phyloP scores from a whole-genome alignment of 92 coral and sea anemone genomes.

The Chrysogorgia sp. region DNA sequence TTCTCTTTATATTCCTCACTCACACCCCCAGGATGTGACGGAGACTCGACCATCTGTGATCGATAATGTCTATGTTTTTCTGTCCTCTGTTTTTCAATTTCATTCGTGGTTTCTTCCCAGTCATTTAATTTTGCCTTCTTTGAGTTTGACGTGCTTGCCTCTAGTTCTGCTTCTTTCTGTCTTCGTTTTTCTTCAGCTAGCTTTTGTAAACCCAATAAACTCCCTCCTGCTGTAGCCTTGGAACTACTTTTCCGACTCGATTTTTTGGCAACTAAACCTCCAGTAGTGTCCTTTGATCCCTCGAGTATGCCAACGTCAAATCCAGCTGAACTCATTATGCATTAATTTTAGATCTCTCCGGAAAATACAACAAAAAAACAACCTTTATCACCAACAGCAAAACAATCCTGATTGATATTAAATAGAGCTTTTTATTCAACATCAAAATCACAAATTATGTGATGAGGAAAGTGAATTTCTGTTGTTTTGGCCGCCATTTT shows the following conservation, averaged over 20 bases:
- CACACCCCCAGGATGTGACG: conserved; percentile 96
- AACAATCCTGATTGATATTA: no score
- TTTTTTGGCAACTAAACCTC: conserved; percentile 71
- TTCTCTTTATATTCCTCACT: conserved; percentile 90
- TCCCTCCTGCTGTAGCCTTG: conserved; percentile 59
- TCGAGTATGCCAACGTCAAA: conserved; percentile 78
- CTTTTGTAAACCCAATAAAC: conserved; percentile 83
- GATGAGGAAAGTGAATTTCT: no score
- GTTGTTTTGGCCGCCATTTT: neutral
- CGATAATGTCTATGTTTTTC: conserved; percentile 83
- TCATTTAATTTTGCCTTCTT: conserved; percentile 45
- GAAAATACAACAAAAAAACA: no score
- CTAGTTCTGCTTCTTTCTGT: conserved; percentile 67
- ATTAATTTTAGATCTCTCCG: neutral
- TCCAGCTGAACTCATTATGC: conserved; percentile 37
- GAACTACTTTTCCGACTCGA: conserved; percentile 61
- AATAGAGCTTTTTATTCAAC: no score
- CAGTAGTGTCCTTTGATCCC: conserved; percentile 70
- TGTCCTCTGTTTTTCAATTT: conserved; percentile 50
- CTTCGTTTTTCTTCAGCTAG: conserved; percentile 89
- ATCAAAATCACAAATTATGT: no score
- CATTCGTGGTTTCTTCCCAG: conserved; percentile 64
- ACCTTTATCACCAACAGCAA: no score
- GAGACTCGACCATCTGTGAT: conserved; percentile 82
- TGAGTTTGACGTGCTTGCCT: conserved; percentile 43